phyloP scores from a whole-genome alignment of 2,113 vertebrate genomes.

The Choloepus hoffmanni region DNA sequence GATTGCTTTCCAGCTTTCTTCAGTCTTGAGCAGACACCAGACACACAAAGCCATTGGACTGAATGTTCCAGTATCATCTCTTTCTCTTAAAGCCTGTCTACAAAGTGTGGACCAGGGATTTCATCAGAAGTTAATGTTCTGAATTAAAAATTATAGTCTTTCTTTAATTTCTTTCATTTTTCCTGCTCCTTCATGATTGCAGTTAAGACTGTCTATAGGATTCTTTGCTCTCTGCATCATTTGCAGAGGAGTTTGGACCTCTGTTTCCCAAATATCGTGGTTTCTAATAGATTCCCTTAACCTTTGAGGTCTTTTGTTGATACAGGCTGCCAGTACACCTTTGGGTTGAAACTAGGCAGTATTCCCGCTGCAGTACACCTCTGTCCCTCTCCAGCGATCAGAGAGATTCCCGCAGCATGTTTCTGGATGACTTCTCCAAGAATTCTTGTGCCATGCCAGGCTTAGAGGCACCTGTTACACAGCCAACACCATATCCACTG shows the following conservation, averaged over 20 bases:
- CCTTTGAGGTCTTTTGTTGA: not conserved
- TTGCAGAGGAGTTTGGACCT: not conserved
- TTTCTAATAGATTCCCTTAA: not conserved
- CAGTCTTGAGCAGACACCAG: not conserved
- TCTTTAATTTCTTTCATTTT: not conserved
- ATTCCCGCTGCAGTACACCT: not conserved
- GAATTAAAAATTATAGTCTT: not conserved
- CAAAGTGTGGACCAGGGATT: not conserved
- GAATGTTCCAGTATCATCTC: not conserved
- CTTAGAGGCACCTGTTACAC: not conserved
- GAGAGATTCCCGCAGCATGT: not conserved
- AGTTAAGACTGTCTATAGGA: not conserved
- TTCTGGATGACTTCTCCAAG: not conserved
- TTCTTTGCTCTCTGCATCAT: not conserved
- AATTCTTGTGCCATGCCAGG: not conserved
- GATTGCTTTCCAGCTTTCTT: slow-evolving; percentile 48
- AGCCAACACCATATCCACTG: not conserved
- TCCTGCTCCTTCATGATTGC: not conserved
- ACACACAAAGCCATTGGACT: not conserved
- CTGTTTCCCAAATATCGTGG: not conserved
- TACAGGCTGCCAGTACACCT: not conserved
- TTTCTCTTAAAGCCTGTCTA: slow-evolving; percentile 34
- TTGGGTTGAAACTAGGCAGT: not conserved
- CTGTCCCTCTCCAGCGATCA: not conserved
- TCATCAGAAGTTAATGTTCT: not conserved